Conservation (phyloP, 2,113 vertebrate genomes). For the Sphyrna mokarran region DNA sequence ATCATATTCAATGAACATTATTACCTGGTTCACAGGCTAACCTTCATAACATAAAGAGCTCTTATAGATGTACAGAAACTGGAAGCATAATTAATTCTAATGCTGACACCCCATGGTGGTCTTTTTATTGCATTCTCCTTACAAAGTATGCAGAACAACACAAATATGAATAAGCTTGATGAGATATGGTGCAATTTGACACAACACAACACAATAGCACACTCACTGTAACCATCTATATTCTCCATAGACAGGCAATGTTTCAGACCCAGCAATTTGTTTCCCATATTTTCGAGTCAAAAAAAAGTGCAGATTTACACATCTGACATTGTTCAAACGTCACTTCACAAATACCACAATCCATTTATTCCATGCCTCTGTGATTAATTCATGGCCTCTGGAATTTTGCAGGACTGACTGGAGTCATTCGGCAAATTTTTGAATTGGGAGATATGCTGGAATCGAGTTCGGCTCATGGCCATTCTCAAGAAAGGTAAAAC, state of each 20-base stretch:
- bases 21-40: conserved; percentile 6
- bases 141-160: background rate
- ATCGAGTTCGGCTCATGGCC: background rate
- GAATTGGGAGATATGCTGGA: background rate
- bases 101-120: background rate
- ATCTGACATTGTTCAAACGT: background rate
- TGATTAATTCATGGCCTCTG: background rate
- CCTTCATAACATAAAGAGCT: background rate
- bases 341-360: background rate
- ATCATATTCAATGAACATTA: conserved; percentile 14
- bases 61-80: background rate
- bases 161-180: background rate
- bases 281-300: background rate
- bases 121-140: background rate
- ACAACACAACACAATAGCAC: background rate
- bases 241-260: background rate
- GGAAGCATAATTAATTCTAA: background rate
- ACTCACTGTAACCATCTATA: background rate
- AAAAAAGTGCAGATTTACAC: background rate
- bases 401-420: background rate
- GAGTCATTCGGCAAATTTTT: background rate
- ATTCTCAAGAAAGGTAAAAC: background rate
- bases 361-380: background rate
- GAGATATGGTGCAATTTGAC: background rate
- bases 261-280: background rate